Evolutionary conservation across 2,797 vertebrate genomes (phyloP).

Genomic region (Ambastaia sidthimunki): DNA sequence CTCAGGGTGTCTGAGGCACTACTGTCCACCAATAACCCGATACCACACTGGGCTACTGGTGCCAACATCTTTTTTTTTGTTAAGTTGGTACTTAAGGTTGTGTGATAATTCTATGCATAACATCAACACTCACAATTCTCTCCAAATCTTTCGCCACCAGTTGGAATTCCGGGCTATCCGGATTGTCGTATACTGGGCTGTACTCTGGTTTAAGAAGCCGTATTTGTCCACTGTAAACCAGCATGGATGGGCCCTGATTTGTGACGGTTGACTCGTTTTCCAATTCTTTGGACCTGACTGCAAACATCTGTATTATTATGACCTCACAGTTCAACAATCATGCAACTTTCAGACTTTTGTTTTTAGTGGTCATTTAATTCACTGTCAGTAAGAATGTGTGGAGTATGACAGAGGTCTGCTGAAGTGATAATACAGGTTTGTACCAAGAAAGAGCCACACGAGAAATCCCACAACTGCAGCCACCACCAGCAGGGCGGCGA

Average conservation of each 20-base stretch:
- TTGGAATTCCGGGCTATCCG: conserved; percentile 64
- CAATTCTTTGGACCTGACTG: conserved; percentile 67
- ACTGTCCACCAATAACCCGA: too few species aligned
- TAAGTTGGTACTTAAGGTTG: too few species aligned
- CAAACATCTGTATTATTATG: conserved; percentile 46
- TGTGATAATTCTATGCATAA: background rate
- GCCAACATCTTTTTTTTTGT: too few species aligned
- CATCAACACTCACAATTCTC: conserved; percentile 69
- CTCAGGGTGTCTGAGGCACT: too few species aligned
- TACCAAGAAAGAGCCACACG: conserved; percentile 78
- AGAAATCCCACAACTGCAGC: conserved; percentile 71
- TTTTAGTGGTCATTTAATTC: too few species aligned
- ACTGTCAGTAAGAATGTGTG: background rate
- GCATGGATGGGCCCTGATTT: background rate
- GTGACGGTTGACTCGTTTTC: background rate
- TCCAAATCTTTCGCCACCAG: conserved; percentile 64
- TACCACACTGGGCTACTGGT: too few species aligned
- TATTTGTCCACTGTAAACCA: conserved; percentile 77
- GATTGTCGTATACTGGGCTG: conserved; percentile 67
- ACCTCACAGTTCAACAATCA: background rate
- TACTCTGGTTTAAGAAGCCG: conserved; percentile 62
- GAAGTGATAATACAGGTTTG: conserved; percentile 43
- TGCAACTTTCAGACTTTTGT: conserved; percentile 31
- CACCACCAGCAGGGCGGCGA: conserved; percentile 66
- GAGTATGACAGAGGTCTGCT: background rate